Evolutionary conservation across 2,113 vertebrate species (phyloP).

Genomic region (Kobus ellipsiprymnus): DNA sequence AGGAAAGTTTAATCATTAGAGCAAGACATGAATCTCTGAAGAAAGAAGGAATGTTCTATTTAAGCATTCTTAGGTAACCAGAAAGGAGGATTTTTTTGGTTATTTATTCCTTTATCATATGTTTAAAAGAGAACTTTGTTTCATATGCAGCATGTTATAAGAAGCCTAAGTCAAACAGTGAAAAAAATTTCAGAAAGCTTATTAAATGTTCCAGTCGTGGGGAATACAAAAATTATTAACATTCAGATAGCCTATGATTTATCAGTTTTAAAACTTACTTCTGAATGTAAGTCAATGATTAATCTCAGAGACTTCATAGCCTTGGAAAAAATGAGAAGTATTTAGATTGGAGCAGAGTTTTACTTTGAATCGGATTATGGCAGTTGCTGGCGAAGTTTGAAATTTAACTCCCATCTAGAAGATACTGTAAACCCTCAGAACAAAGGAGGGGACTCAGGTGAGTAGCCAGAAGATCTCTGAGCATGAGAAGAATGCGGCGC

Average conservation of each 20-base stretch:
- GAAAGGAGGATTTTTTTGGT: neutral
- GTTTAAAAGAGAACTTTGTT: neutral
- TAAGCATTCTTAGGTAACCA: neutral
- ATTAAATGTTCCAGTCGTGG: neutral
- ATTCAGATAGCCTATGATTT: neutral
- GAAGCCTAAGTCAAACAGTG: neutral
- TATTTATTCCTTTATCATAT: neutral
- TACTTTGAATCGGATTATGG: neutral
- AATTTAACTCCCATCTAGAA: neutral
- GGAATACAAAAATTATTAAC: neutral
- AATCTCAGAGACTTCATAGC: neutral
- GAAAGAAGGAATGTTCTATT: neutral
- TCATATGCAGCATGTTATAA: neutral
- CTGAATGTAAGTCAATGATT: neutral
- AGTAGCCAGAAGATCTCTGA: neutral
- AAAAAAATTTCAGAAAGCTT: neutral
- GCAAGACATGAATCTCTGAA: neutral
- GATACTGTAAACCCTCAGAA: neutral
- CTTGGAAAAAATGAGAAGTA: slow-evolving; percentile 2
- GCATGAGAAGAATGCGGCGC: neutral
- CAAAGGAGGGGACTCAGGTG: neutral
- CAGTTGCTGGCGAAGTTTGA: neutral
- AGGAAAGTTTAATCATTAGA: neutral
- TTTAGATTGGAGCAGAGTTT: neutral
- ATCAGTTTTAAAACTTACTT: neutral